These are phyloP conservation scores for Ceriagrion tenellum DNA, from an alignment of 2,888 invertebrate genomes.

Conservation along the genomic window DNA sequence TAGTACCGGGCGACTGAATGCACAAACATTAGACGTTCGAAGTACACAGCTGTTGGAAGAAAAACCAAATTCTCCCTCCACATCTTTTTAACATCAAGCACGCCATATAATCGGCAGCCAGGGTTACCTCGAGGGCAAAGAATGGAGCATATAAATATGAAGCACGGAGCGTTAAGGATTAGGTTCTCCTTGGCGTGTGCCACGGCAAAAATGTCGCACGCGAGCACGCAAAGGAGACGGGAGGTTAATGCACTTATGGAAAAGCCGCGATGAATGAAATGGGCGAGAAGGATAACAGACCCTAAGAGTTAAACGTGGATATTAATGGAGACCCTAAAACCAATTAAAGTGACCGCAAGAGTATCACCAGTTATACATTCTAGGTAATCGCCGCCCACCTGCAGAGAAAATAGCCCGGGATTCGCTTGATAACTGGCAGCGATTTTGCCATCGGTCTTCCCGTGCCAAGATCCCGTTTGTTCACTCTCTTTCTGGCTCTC, in stretches of 20 bases:
- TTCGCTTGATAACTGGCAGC: background rate
- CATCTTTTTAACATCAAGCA: background rate
- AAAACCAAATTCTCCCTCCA: background rate
- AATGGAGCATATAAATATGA: background rate
- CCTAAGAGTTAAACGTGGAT: background rate
- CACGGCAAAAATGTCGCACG: conserved; percentile 1
- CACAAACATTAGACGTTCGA: background rate
- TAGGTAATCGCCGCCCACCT: background rate
- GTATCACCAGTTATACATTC: background rate
- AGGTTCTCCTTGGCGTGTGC: background rate
- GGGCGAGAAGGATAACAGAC: background rate
- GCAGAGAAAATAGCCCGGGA: background rate
- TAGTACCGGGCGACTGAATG: background rate
- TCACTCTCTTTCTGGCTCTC: no score
- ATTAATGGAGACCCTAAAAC: background rate
- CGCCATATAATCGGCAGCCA: background rate
- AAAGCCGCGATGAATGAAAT: background rate
- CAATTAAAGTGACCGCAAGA: background rate
- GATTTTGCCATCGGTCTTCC: no score
- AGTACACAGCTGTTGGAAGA: background rate
- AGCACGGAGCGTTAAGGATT: background rate
- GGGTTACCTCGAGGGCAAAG: background rate
- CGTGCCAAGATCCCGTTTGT: no score
- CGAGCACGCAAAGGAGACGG: conserved; percentile 25
- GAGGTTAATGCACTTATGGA: conserved; percentile 14